phyloP scores from a whole-genome alignment of 2,113 vertebrate genomes.

The Trematomus loennbergii region DNA sequence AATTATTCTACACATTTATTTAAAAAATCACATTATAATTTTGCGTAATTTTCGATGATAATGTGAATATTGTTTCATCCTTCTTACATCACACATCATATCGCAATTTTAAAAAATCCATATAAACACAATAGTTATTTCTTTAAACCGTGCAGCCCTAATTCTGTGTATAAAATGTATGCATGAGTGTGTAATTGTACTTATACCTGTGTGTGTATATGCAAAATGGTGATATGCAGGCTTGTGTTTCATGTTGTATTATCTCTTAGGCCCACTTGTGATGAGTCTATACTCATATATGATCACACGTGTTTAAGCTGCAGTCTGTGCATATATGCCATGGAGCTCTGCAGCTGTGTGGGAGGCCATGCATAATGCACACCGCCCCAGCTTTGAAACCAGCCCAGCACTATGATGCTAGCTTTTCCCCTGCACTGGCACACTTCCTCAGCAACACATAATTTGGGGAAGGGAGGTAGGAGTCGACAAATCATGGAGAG shows the following conservation, averaged over 20 bases:
- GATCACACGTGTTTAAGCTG: slow-evolving; percentile 1
- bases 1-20: too few relatives aligned
- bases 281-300: neutral
- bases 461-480: slow-evolving; percentile 16
- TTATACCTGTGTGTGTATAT: neutral
- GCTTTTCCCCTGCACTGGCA: slow-evolving; percentile 53
- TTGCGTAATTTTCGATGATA: too few relatives aligned
- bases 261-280: neutral
- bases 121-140: too few relatives aligned
- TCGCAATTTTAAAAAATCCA: too few relatives aligned
- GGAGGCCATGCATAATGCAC: slow-evolving; percentile 79
- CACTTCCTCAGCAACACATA: slow-evolving; percentile 61
- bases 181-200: neutral
- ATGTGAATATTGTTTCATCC: too few relatives aligned
- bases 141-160: neutral
- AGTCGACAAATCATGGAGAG: neutral
- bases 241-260: neutral
- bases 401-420: slow-evolving; percentile 53
- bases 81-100: too few relatives aligned
- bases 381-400: slow-evolving; percentile 72
- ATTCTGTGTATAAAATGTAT: neutral
- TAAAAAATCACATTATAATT: too few relatives aligned
- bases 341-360: slow-evolving; percentile 59
- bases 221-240: neutral
- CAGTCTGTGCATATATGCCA: slow-evolving; percentile 9